phyloP scores from a whole-genome alignment of 64 coral and sea anemone species.

The Montipora foliosa region DNA sequence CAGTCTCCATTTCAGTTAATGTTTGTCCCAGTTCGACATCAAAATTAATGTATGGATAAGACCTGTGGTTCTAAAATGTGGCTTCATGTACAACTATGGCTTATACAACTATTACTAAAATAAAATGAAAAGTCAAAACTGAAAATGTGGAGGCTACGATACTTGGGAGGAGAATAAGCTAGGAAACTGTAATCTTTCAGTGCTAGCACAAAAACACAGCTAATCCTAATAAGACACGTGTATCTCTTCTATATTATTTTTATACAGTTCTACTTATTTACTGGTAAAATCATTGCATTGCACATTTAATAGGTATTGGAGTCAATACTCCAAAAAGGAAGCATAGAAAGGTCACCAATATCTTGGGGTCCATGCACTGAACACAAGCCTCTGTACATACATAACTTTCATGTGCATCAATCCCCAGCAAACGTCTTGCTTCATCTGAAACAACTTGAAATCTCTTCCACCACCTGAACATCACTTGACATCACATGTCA shows the following conservation, averaged over 20 bases:
- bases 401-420: not conserved
- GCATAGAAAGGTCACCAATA: not conserved
- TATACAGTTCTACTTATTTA: conserved; percentile 47
- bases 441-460: not conserved
- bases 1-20: too few species aligned
- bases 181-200: not conserved
- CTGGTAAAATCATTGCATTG: not conserved
- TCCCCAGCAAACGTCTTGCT: not conserved
- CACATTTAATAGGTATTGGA: not conserved
- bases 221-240: not conserved
- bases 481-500: not conserved
- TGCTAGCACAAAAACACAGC: not conserved
- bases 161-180: not conserved
- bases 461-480: not conserved
- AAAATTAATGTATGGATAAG: too few species aligned
- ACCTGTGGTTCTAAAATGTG: too few species aligned
- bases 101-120: not conserved
- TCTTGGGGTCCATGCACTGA: not conserved
- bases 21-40: too few species aligned
- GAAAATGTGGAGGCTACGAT: not conserved
- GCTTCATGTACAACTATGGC: not conserved
- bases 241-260: not conserved
- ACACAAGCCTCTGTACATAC: not conserved
- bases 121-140: not conserved
- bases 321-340: not conserved